phyloP scores from a whole-genome alignment of 2,113 vertebrate genomes.

The Campylomormyrus numenius region DNA sequence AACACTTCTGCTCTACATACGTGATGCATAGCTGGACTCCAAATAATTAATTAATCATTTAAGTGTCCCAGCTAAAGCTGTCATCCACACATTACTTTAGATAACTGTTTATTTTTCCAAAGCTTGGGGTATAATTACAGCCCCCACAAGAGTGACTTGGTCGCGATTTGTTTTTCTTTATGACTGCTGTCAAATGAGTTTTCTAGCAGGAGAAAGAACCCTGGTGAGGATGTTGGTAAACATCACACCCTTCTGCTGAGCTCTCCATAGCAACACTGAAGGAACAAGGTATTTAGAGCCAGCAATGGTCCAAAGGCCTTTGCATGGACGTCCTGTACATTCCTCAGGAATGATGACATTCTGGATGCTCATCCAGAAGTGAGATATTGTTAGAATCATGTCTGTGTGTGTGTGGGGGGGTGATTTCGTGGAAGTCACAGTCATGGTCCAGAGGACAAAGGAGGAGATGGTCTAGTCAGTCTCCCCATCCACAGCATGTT shows the following conservation, averaged over 20 bases:
- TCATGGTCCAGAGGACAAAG: background rate
- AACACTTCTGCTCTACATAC: slow-evolving; percentile 37
- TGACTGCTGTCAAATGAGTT: background rate
- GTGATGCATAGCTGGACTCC: slow-evolving; percentile 18
- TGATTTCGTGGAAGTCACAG: background rate
- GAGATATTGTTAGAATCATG: background rate
- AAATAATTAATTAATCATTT: background rate
- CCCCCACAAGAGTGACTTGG: background rate
- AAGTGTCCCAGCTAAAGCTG: background rate
- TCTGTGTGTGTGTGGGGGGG: background rate
- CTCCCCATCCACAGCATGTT: background rate
- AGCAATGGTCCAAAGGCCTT: background rate
- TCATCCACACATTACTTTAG: background rate
- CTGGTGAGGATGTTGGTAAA: too few relatives aligned
- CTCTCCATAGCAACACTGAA: background rate
- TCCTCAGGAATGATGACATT: background rate
- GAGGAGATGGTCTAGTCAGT: background rate
- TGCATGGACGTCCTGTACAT: background rate
- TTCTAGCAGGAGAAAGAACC: background rate
- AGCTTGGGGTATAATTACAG: background rate
- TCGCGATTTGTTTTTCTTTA: background rate
- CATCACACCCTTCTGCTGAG: background rate
- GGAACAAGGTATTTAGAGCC: background rate
- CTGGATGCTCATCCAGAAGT: background rate
- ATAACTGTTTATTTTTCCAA: background rate